Base-by-base conservation (phyloP, 1,140 invertebrate species). In the Caenorhabditis remanei region DNA sequence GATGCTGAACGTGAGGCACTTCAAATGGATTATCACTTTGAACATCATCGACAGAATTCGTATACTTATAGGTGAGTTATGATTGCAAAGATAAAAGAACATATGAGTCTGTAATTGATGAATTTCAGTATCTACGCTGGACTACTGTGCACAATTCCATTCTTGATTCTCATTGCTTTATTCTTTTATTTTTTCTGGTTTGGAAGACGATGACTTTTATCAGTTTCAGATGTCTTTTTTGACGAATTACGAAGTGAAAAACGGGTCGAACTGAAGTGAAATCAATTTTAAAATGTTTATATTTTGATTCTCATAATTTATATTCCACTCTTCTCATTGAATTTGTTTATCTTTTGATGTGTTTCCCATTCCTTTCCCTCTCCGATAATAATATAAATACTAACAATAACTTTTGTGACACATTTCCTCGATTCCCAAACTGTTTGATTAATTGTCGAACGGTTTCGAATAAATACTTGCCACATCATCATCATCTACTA, bases 171-270 rank as follows among this genome's bases (percentile, higher is more conserved):
- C 13, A 53, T 79, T 24, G 71, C 71, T 8, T 50, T 79, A 13
- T 79, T 79, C 71, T 79, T 79, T 14, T 79, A 79, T 40, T 79
- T 79, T 16, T 79, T 79, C 21, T 79, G 71, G 71, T 79, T 79
- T 50, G 71, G 71, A 79, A 48, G 71, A 79, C 19, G 71, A 79
- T 79, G 46, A 53, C 53, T 50, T 5, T 50, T 9, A 0, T 50
- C 41, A 43, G 19, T 46, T 14, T 5, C 19, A 19, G 24, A 2
- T 40, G 11, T 5, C 0, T 32, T 46, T 46, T 71, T 40, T 8
- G 2, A 53, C 3, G 19, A 71, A 19, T 48, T 14, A 43, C 40
- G 65, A 71, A 19, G 63, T 65, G 7, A 40, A 19, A 40, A 13
- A 46, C 65, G 65, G 41, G 65, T 46, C 65, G n/a, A 11, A 3